A percentile compares a stretch with the other conserved stretches of the same genome.
Conservation (phyloP, 2,888 invertebrate genomes). For the Apodemia mormo region DNA sequence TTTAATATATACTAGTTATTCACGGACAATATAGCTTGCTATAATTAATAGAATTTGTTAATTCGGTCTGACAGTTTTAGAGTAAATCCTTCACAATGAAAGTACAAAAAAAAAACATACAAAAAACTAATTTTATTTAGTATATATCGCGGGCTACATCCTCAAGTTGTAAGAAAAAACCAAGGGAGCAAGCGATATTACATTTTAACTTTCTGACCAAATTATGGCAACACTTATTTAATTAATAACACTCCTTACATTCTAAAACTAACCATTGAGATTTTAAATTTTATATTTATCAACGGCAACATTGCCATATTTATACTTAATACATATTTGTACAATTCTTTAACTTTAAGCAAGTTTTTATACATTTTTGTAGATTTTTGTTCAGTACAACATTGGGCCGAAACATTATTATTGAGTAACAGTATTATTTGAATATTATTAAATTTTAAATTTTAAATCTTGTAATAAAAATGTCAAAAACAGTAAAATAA, state of each 20-base stretch:
- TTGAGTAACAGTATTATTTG: too few relatives aligned
- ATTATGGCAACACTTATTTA: background rate
- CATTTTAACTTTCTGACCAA: background rate
- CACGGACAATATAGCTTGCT: too few relatives aligned
- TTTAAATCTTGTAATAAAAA: too few relatives aligned
- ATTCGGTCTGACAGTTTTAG: background rate
- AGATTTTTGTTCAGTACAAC: too few relatives aligned
- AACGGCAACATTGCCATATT: slow-evolving; percentile 26
- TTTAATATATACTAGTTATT: too few relatives aligned
- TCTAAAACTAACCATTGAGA: slow-evolving; percentile 56
- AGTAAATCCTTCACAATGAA: background rate
- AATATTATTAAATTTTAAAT: too few relatives aligned
- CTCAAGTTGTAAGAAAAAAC: background rate
- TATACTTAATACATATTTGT: slow-evolving; percentile 29
- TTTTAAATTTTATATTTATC: slow-evolving; percentile 46
- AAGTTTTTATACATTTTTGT: too few relatives aligned
- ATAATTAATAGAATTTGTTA: background rate
- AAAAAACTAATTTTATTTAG: background rate
- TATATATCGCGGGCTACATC: background rate
- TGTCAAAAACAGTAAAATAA: too few relatives aligned
- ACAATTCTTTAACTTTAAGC: background rate
- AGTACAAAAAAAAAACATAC: too few relatives aligned
- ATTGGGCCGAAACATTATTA: too few relatives aligned
- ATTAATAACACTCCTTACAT: slow-evolving; percentile 40
- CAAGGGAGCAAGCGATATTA: background rate